A percentile compares a stretch with the other conserved stretches of the same genome.
These are phyloP conservation scores for Idaea dimidiata DNA, from an alignment of 2,888 invertebrate species.

Conservation along the genomic window DNA sequence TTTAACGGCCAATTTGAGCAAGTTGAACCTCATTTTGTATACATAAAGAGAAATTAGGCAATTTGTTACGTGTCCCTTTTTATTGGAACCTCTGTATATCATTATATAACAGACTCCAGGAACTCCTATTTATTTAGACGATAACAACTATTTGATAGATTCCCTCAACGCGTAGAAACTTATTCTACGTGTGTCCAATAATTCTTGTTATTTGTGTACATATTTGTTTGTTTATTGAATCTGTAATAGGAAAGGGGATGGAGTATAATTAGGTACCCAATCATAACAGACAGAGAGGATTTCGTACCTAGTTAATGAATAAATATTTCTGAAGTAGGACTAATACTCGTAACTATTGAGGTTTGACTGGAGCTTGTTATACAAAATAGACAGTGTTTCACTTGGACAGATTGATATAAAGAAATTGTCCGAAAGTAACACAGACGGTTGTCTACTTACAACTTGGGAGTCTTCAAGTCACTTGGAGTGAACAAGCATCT, in stretches of 20 bases:
- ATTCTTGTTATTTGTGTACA: constrained; percentile 4
- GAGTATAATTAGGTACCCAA: background rate
- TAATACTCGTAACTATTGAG: too few relatives aligned
- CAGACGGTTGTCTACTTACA: too few relatives aligned
- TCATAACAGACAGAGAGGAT: constrained; percentile 17
- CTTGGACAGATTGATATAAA: too few relatives aligned
- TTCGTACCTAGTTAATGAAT: constrained; percentile 19
- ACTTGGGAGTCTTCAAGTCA: too few relatives aligned
- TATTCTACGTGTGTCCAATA: background rate
- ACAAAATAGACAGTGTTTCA: background rate
- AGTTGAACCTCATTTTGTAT: constrained; percentile 64
- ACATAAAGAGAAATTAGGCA: constrained; percentile 68
- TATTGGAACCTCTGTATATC: constrained; percentile 46
- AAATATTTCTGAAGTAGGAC: background rate
- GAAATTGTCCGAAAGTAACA: too few relatives aligned
- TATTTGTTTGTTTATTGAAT: background rate
- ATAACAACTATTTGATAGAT: constrained; percentile 37
- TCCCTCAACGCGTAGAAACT: constrained; percentile 9
- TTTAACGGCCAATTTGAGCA: constrained; percentile 64
- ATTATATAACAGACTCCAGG: constrained; percentile 42
- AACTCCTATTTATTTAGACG: constrained; percentile 42
- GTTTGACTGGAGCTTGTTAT: background rate
- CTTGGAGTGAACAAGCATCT: too few relatives aligned
- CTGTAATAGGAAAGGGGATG: background rate
- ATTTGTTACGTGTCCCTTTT: constrained; percentile 64